Evolutionary conservation across 2,888 invertebrate species (phyloP).

Genomic region (Folsomia candida): DNA sequence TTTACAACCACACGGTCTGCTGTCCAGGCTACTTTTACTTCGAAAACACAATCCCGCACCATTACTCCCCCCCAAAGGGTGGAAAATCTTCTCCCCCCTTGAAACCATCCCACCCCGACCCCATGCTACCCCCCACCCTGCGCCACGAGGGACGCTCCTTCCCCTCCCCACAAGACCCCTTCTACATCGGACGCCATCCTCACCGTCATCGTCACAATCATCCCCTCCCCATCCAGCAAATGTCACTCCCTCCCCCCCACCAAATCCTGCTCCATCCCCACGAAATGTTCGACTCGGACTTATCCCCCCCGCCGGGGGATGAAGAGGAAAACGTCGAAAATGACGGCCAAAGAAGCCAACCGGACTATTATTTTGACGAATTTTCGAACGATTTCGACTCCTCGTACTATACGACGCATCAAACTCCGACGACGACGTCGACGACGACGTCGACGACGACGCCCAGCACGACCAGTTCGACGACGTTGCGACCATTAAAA

Average conservation of each 20-base stretch:
- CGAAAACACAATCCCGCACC: neutral
- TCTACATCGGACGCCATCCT: no score
- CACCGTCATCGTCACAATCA: no score
- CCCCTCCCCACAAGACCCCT: no score
- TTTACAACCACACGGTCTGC: constrained; percentile 36
- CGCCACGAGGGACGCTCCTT: no score
- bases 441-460: neutral
- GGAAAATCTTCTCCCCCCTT: neutral
- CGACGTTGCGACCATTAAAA: neutral
- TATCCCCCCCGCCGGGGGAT: neutral
- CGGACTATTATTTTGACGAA: no score
- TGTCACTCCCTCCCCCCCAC: neutral
- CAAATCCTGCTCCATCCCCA: neutral
- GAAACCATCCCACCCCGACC: neutral
- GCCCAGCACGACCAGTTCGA: neutral
- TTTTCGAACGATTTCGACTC: no score
- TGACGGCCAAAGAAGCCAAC: no score
- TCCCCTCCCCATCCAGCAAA: no score
- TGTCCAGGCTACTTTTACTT: constrained; percentile 29
- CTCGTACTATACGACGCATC: no score
- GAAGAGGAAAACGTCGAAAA: no score
- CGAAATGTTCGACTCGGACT: neutral
- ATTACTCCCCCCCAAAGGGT: neutral
- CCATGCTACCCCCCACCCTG: neutral
- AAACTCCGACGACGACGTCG: neutral